phyloP scores from a whole-genome alignment of 2,888 invertebrate genomes.

The Clanis bilineata region DNA sequence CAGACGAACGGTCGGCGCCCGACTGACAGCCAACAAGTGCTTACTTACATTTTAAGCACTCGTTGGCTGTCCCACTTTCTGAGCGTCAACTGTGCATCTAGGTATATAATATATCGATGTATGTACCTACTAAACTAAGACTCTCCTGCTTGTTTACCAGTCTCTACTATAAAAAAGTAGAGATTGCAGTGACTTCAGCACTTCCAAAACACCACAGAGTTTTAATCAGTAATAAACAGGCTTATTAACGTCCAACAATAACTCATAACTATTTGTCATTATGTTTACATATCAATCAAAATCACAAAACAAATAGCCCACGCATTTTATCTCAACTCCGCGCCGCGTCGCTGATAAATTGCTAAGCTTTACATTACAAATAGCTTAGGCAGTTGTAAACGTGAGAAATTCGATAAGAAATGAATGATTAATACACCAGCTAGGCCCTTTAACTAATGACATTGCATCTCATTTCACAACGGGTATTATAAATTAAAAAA shows the following conservation, averaged over 20 bases:
- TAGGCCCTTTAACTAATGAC: conserved; percentile 63
- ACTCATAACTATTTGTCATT: conserved; percentile 14
- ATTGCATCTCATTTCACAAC: conserved; percentile 56
- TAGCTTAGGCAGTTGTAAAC: conserved; percentile 50
- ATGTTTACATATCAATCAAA: conserved; percentile 16
- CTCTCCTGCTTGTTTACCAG: no score
- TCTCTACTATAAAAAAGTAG: no score
- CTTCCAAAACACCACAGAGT: no score
- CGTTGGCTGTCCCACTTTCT: no score
- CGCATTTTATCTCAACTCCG: conserved; percentile 17
- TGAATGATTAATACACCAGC: conserved; percentile 57
- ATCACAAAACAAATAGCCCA: conserved; percentile 15
- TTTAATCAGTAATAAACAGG: not conserved
- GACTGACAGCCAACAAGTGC: no score
- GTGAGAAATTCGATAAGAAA: conserved; percentile 48
- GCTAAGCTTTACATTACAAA: conserved; percentile 41
- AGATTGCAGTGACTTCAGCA: no score
- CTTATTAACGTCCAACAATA: not conserved
- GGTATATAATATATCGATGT: no score
- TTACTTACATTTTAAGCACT: no score
- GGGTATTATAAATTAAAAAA: conserved; percentile 55
- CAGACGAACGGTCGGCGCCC: no score
- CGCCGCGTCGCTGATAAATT: conserved; percentile 43
- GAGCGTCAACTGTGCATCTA: no score
- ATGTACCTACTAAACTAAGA: no score